Evolutionary conservation across 2,797 vertebrate genomes (phyloP).

Genomic region (Syngnathus acus): DNA sequence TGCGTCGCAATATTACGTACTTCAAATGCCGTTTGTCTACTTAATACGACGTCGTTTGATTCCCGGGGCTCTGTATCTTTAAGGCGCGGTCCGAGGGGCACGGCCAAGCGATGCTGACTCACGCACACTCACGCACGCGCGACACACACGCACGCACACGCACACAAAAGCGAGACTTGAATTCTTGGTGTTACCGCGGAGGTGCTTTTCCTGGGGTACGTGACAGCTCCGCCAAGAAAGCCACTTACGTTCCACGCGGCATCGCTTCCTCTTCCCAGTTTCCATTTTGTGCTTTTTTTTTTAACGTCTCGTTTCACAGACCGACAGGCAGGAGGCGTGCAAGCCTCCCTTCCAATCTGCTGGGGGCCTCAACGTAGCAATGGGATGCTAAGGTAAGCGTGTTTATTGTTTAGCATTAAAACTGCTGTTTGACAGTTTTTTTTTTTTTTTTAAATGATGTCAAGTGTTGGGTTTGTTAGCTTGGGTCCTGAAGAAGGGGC

Average conservation of each 20-base stretch:
- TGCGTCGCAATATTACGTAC: no score
- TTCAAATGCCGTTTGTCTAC: background rate
- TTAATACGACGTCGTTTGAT: background rate
- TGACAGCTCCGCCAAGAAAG: constrained; percentile 1
- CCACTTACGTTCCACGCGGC: background rate
- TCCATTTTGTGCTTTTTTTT: background rate
- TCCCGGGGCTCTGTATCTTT: constrained; percentile 55
- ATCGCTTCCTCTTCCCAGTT: background rate
- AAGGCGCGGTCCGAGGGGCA: constrained; percentile 44
- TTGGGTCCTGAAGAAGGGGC: background rate
- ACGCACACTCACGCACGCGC: constrained; percentile 18
- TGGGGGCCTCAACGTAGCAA: constrained; percentile 52
- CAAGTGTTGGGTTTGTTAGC: background rate
- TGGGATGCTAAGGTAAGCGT: constrained; percentile 64
- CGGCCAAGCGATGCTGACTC: constrained; percentile 34
- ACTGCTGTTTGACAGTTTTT: background rate
- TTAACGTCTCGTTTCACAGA: background rate
- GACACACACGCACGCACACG: constrained; percentile 25
- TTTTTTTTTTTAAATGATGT: background rate
- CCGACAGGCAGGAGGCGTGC: constrained; percentile 23
- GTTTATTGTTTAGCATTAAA: constrained; percentile 2
- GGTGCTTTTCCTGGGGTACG: background rate
- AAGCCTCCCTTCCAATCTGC: constrained; percentile 30
- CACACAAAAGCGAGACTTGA: no score
- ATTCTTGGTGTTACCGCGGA: no score